Base-by-base conservation (phyloP, 2,797 vertebrate genomes). In the Yasuhikotakia modesta region DNA sequence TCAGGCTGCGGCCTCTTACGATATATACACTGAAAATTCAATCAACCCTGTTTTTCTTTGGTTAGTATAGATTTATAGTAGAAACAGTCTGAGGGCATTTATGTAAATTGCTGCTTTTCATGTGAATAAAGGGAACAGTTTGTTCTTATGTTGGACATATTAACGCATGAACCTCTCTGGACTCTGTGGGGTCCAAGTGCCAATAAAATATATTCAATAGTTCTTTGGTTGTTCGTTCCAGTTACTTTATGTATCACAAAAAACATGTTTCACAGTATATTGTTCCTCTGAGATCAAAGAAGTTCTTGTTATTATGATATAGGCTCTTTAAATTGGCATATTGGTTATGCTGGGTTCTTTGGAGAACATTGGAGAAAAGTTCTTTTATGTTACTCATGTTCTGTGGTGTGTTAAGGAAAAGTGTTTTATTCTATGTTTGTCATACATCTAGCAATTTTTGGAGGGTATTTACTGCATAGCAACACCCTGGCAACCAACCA, bases 191-290 rank as follows among this genome's bases (percentile, higher is more conserved):
- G 45, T 46, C 45, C 45, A 46, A 46, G 39, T 72, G 55, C 24
- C 16, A 72, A 46, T 72, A 46, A 60, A 46, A 22, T 24, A 22
- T 14, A 22, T 13, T 68, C 48, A 68, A 46, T 68, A 22, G 17
- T 35, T 35, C 4, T 35, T 35, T 32, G 16, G 13, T 22, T 17
- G 16, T 46, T 46, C 13, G 14, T 46, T 46, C 12, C 45, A 46
- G 45, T 46, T 46, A 46, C 12, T 46, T 12, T 14, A 14, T 3
- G 2, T 45, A 45, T 45, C 43, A 5, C 30, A 32, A 32, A 32
- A 32, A 2, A n/a, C 30, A 32, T 6, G n/a, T 35, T 35, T 35
- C 5, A 35, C 4, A 4, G 4, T 35, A 35, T 35, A 35, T 5
- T 4, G 35, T 35, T 35, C 35, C 35, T 35, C 35, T 2, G 35